A percentile compares a stretch with the other conserved stretches of the same genome.
phyloP scores from a whole-genome alignment of 2,113 vertebrate species.

The Tamias sibiricus region DNA sequence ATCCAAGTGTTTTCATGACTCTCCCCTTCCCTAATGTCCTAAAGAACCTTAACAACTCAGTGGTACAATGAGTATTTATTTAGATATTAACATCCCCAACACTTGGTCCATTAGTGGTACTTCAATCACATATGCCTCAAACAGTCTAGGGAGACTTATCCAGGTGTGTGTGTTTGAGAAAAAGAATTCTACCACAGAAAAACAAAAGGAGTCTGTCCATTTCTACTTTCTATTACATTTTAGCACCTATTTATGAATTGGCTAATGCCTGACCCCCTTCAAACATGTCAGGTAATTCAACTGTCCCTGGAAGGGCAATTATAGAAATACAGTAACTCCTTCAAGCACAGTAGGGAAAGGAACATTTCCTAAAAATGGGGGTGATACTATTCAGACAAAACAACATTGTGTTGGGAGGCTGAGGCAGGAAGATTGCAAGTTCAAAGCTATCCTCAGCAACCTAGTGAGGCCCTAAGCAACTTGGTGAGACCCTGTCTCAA shows the following conservation, averaged over 20 bases:
- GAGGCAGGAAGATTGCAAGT: too few species aligned
- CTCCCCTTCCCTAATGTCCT: background rate
- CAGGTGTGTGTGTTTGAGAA: background rate
- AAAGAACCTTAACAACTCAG: background rate
- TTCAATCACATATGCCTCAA: background rate
- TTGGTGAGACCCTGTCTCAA: background rate
- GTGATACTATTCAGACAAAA: background rate
- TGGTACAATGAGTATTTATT: background rate
- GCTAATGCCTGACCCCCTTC: background rate
- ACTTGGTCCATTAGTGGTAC: background rate
- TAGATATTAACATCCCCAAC: background rate
- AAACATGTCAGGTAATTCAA: background rate
- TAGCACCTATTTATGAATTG: background rate
- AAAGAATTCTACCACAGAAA: background rate
- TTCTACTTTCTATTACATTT: background rate
- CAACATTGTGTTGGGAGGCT: background rate
- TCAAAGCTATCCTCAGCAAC: background rate
- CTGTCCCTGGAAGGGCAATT: background rate
- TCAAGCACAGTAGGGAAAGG: background rate
- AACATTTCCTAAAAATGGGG: background rate
- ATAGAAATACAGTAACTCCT: background rate
- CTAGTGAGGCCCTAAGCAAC: background rate
- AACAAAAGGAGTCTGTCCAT: background rate
- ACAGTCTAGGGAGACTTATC: background rate
- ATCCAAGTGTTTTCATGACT: background rate